These are phyloP conservation scores for Acanthosepion esculentum DNA, from an alignment of 2,888 invertebrate species.

Conservation along the genomic window DNA sequence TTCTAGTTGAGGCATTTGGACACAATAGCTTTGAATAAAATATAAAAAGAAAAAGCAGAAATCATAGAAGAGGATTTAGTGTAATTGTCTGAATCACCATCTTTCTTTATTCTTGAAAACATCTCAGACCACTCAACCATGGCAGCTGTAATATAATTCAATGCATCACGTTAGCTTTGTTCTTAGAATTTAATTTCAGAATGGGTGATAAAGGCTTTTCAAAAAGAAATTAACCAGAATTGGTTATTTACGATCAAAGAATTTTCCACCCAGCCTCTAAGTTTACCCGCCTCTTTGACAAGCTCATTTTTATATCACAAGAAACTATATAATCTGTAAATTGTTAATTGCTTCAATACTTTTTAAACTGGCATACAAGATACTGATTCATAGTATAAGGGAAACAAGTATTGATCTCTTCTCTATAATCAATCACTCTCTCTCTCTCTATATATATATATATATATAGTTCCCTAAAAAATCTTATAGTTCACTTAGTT, in stretches of 20 bases:
- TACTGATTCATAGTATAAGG: background rate
- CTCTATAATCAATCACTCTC: background rate
- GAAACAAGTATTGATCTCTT: background rate
- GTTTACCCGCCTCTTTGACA: background rate
- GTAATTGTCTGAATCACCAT: background rate
- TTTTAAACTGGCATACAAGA: background rate
- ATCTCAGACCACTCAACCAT: background rate
- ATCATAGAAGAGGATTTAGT: background rate
- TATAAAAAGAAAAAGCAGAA: background rate
- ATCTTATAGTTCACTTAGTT: too few species aligned
- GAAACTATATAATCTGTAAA: background rate
- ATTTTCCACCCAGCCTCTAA: background rate
- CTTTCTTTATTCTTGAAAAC: background rate
- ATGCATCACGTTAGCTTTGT: background rate
- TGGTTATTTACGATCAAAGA: constrained; percentile 33
- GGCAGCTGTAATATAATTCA: background rate
- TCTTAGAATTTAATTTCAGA: background rate
- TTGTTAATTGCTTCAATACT: background rate
- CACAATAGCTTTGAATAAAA: background rate
- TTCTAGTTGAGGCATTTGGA: background rate
- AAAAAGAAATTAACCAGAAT: constrained; percentile 20
- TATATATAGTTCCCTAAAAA: background rate
- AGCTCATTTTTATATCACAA: background rate
- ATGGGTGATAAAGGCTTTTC: background rate
- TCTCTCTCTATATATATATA: background rate